phyloP scores from a whole-genome alignment of 1,140 invertebrate species.

The Elysia chlorotica region DNA sequence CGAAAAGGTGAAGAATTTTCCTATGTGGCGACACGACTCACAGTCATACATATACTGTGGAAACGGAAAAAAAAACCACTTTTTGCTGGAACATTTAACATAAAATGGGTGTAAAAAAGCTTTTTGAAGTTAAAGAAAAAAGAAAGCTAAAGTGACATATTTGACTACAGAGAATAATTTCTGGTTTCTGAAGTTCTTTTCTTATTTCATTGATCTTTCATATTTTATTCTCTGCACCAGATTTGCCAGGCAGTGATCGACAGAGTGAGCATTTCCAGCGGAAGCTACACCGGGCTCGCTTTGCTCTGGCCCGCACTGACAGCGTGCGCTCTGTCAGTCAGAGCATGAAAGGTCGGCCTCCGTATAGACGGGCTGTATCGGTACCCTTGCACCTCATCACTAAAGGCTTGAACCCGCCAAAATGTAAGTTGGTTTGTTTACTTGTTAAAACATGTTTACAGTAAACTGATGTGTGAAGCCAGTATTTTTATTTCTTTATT shows the following conservation, averaged over 20 bases:
- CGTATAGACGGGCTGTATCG: constrained; percentile 85
- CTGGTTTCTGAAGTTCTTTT: too few species aligned
- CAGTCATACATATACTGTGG: too few species aligned
- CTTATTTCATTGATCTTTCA: too few species aligned
- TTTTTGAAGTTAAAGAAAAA: too few species aligned
- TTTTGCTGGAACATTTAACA: too few species aligned
- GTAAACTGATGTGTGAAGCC: background rate
- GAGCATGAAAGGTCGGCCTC: constrained; percentile 90
- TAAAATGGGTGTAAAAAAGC: too few species aligned
- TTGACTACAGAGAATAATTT: too few species aligned
- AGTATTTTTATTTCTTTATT: background rate
- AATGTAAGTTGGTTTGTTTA: constrained; percentile 71
- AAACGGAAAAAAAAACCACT: too few species aligned
- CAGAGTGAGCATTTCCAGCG: constrained; percentile 86
- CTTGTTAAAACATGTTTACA: background rate
- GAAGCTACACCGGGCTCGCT: constrained; percentile 87
- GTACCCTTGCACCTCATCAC: constrained; percentile 58
- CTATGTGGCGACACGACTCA: too few species aligned
- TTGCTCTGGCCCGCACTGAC: constrained; percentile 76
- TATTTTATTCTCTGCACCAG: too few species aligned
- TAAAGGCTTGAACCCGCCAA: constrained; percentile 68
- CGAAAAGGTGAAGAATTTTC: too few species aligned
- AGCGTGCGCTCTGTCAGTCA: constrained; percentile 82
- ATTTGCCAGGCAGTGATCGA: constrained; percentile 86
- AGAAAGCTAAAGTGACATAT: too few species aligned